These are phyloP conservation scores for Synergus gifuensis DNA, from an alignment of 2,888 invertebrate species.

Conservation along the genomic window DNA sequence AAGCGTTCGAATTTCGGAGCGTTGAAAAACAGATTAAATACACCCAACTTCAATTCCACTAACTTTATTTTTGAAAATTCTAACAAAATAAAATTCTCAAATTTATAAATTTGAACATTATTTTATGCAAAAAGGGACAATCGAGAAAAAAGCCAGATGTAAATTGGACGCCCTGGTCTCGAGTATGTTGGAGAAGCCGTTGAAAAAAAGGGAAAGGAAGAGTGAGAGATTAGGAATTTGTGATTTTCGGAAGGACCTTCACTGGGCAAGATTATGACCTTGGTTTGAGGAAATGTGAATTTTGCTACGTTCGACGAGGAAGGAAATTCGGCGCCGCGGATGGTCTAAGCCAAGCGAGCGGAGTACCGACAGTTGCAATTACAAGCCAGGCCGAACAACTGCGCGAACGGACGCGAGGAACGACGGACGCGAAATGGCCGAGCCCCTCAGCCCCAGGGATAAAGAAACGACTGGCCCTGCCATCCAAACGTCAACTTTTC, in stretches of 20 bases:
- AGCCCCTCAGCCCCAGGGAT: slow-evolving; percentile 27
- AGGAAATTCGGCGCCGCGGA: slow-evolving; percentile 48
- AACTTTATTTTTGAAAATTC: not conserved
- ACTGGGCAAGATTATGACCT: not conserved
- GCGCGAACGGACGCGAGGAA: slow-evolving; percentile 46
- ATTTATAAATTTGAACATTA: not conserved
- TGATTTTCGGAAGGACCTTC: not conserved
- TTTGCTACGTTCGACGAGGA: slow-evolving; percentile 42
- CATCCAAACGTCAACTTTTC: not conserved
- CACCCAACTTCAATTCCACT: not conserved
- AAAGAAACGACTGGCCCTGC: slow-evolving; percentile 22
- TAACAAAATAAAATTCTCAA: not conserved
- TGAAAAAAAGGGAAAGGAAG: not conserved
- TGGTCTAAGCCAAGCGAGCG: slow-evolving; percentile 32
- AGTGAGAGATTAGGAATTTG: not conserved
- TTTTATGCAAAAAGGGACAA: not conserved
- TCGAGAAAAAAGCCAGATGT: not conserved
- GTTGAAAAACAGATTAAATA: too few relatives aligned
- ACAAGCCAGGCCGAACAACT: slow-evolving; percentile 53
- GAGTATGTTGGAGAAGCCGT: not conserved
- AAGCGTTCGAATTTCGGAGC: too few relatives aligned
- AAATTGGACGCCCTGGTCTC: not conserved
- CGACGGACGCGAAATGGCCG: slow-evolving; percentile 43
- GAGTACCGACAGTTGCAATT: slow-evolving; percentile 53
- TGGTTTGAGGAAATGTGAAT: not conserved